phyloP scores from a whole-genome alignment of 2,797 vertebrate genomes.

The Falco berigora region DNA sequence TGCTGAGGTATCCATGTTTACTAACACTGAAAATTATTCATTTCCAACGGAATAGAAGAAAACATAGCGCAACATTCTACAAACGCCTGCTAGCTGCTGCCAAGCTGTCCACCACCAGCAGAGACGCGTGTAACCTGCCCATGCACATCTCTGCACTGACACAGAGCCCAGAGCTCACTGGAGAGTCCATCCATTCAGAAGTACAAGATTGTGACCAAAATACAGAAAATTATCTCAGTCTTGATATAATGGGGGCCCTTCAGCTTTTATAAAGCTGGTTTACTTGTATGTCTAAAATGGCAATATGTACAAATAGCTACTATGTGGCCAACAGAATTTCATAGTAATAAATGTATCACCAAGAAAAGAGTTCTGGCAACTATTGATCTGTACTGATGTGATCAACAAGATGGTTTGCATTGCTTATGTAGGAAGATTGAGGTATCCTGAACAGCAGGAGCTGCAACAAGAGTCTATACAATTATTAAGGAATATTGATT shows the following conservation, averaged over 20 bases:
- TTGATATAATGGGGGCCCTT: neutral
- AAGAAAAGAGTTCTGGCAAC: neutral
- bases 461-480: neutral
- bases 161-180: neutral
- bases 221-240: neutral
- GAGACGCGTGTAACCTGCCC: accelerated
- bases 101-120: neutral
- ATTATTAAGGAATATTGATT: neutral
- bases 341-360: neutral
- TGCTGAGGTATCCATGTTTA: neutral
- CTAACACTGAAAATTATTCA: neutral
- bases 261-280: neutral
- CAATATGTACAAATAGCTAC: neutral
- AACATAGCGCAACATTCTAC: neutral
- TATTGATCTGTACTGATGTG: neutral
- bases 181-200: neutral
- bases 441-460: neutral
- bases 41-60: neutral
- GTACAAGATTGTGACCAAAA: no score
- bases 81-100: neutral
- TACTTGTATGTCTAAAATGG: neutral
- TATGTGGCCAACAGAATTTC: neutral
- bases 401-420: neutral
- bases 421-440: neutral
- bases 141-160: neutral